Percentiles rank a stretch among this genome's conserved stretches.
phyloP scores from a whole-genome alignment of 2,113 vertebrate genomes.

The Pao palembangensis region DNA sequence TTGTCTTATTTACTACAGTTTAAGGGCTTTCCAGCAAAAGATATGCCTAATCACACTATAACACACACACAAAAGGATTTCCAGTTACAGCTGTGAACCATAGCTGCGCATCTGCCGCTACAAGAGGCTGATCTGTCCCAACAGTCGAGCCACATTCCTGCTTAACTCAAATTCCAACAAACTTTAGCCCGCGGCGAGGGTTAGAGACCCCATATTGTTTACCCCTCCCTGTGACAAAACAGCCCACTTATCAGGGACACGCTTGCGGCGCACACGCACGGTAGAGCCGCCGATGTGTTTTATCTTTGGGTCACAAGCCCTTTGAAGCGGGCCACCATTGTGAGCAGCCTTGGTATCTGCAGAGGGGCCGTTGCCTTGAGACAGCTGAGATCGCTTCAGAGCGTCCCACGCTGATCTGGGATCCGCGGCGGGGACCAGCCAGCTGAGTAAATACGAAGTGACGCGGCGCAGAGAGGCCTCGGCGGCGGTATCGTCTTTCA shows the following conservation, averaged over 20 bases:
- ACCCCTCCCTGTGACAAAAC: slow-evolving; percentile 38
- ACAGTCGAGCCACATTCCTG: not conserved
- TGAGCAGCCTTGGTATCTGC: slow-evolving; percentile 55
- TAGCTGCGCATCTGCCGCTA: slow-evolving; percentile 2
- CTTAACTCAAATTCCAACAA: slow-evolving; percentile 33
- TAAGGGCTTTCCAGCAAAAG: too few species aligned
- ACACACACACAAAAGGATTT: not conserved
- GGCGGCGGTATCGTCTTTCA: slow-evolving; percentile 59
- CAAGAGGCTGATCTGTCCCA: too few species aligned
- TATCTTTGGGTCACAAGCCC: slow-evolving; percentile 63
- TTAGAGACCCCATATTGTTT: slow-evolving; percentile 20
- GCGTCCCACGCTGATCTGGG: slow-evolving; percentile 60
- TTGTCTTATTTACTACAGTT: too few species aligned
- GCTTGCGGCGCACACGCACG: slow-evolving; percentile 12
- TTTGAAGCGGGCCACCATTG: slow-evolving; percentile 48
- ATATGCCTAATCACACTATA: too few species aligned
- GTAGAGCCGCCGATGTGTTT: slow-evolving; percentile 35
- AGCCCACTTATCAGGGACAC: slow-evolving; percentile 52
- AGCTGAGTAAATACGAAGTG: slow-evolving; percentile 67
- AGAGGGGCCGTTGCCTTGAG: slow-evolving; percentile 40
- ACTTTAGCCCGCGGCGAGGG: slow-evolving; percentile 15
- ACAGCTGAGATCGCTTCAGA: slow-evolving; percentile 59
- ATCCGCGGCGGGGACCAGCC: slow-evolving; percentile 47
- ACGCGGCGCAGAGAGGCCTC: slow-evolving; percentile 50
- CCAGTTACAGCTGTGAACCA: not conserved